phyloP scores from a whole-genome alignment of 2,113 vertebrate genomes.

The Nasalis larvatus region DNA sequence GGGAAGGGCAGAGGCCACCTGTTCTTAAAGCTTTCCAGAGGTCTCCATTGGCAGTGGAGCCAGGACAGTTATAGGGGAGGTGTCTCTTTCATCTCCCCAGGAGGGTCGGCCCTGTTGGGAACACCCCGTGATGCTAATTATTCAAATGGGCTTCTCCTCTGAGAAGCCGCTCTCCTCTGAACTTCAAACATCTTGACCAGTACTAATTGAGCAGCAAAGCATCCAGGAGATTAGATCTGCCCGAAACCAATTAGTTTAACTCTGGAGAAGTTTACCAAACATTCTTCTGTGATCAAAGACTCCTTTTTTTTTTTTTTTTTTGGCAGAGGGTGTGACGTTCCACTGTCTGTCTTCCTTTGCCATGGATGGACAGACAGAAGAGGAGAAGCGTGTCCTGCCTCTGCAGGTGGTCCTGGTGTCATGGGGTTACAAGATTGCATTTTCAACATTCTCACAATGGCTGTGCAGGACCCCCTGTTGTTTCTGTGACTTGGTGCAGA shows the following conservation, averaged over 20 bases:
- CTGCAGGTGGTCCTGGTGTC: background rate
- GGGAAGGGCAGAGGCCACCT: background rate
- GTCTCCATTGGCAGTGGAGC: background rate
- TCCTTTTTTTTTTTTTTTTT: conserved; percentile 12
- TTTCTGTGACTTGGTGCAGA: background rate
- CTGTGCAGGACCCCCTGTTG: background rate
- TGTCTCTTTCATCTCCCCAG: conserved; percentile 68
- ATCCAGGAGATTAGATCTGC: conserved; percentile 66
- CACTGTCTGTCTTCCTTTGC: background rate
- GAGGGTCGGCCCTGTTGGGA: conserved; percentile 17
- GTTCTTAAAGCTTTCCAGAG: background rate
- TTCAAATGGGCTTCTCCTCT: conserved; percentile 54
- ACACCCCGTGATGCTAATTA: conserved; percentile 53
- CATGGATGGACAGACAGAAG: background rate
- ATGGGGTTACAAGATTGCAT: background rate
- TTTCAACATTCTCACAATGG: background rate
- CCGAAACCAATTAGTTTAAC: conserved; percentile 68
- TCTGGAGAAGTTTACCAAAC: conserved; percentile 73
- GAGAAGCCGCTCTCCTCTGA: conserved; percentile 48
- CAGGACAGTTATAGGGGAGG: background rate
- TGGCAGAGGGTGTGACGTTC: conserved; percentile 31
- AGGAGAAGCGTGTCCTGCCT: background rate
- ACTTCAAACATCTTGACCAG: conserved; percentile 76
- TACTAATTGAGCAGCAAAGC: conserved; percentile 42
- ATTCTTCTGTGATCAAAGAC: conserved; percentile 71